Evolutionary conservation across 2,888 invertebrate species (phyloP).

Genomic region (Apodemia zela): DNA sequence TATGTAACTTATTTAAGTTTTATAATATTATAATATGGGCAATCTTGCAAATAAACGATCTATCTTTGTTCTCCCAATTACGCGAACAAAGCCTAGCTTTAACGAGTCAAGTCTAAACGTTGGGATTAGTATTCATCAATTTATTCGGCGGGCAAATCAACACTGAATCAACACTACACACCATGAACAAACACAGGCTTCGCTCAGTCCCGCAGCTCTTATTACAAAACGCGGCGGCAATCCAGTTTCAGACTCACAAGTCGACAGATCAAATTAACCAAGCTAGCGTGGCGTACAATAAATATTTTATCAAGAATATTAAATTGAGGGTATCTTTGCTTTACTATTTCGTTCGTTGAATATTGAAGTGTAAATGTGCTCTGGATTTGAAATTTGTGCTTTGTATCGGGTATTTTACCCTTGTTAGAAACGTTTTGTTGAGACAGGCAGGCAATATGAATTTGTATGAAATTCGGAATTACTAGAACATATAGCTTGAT

Average conservation of each 20-base stretch:
- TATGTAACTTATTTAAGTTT: too few species aligned
- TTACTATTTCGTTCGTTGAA: not conserved
- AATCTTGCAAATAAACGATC: not conserved
- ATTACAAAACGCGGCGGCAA: conserved; percentile 5
- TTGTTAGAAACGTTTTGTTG: too few species aligned
- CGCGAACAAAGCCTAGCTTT: not conserved
- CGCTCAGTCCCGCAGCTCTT: not conserved
- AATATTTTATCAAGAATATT: conserved; percentile 13
- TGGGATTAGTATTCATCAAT: conserved; percentile 5
- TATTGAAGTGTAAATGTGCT: not conserved
- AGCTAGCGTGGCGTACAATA: not conserved
- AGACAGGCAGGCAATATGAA: too few species aligned
- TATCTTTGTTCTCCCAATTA: not conserved
- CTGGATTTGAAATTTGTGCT: too few species aligned
- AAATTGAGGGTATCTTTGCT: not conserved
- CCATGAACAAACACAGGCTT: not conserved
- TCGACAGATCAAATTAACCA: conserved; percentile 1
- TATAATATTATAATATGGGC: too few species aligned
- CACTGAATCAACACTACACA: not conserved
- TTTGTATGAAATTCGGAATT: too few species aligned
- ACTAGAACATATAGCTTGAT: too few species aligned
- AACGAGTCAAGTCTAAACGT: not conserved
- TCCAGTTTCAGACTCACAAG: conserved; percentile 7
- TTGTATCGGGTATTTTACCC: too few species aligned
- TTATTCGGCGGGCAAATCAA: conserved; percentile 5